Base-by-base conservation (phyloP, 2,113 vertebrate genomes). In the Halcyon senegalensis region DNA sequence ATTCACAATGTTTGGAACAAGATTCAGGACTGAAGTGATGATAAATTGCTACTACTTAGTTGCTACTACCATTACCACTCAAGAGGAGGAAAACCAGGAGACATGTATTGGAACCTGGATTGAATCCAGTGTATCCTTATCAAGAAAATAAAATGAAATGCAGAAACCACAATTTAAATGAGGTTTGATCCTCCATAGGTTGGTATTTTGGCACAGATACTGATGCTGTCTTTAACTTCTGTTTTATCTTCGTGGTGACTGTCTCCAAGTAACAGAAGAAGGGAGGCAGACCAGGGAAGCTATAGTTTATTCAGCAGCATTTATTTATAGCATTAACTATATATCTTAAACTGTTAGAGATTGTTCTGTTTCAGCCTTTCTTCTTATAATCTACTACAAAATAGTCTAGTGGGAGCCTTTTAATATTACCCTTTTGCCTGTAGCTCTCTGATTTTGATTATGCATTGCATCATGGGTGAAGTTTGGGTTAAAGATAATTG, bases 401-500 rank as follows among this genome's bases (percentile, higher is more conserved):
- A 85, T 62, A 90, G 59, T 70, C 79, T 91, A 78, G 84, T 72
- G 70, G 74, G 89, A 89, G 59, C 95, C 68, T 92, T 90, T 88
- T 83, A 86, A 84, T 83, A 13, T 60, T 59, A 73, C 23, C 51
- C 63, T 94, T 95, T 93, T 92, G 87, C 73, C 73, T 59, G 3
- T 89, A 93, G 84, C 81, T 63, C 96, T 98, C 98, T 94, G 97
- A 95, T 97, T 97, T 95, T 98, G 97, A 98, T 98, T 98, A 98
- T 98, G 95, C 94, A 86, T 95, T 88, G 89, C 94, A 95, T 92
- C 33, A 77, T 3, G 88, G 97, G 98, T 97, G 98, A 98, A 96
- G 98, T 98, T 99, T 98, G 97, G 97, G 98, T 98, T 98, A 98
- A 98, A 99, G 98, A 98, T 99, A 99, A 99, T 99, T 98, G 99